A percentile compares a stretch with the other conserved stretches of the same genome.
phyloP scores from a whole-genome alignment of 2,888 invertebrate species.

The Acrobasis repandana region DNA sequence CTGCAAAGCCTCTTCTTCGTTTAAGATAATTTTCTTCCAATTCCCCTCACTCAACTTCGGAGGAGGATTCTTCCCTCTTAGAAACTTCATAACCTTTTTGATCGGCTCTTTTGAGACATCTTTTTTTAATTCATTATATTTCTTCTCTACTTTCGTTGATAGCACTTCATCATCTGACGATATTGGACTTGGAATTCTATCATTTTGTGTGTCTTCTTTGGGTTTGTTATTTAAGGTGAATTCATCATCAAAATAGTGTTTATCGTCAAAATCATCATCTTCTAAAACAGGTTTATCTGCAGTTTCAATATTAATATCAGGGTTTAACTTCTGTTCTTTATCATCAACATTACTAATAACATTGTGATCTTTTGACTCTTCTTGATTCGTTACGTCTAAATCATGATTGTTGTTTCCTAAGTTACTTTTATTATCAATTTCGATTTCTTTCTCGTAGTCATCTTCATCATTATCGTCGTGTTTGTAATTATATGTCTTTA shows the following conservation, averaged over 20 bases:
- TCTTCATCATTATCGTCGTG: conserved; percentile 11
- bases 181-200: conserved; percentile 15
- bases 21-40: conserved; percentile 60
- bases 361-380: not conserved
- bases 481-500: conserved; percentile 2
- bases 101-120: not conserved
- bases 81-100: conserved; percentile 26
- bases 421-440: not conserved
- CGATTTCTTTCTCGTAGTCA: conserved; percentile 23
- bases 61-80: conserved; percentile 29
- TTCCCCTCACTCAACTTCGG: conserved; percentile 36
- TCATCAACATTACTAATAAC: not conserved
- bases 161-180: conserved; percentile 33
- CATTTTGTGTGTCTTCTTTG: not conserved
- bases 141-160: not conserved
- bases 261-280: conserved; percentile 24
- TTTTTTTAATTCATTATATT: not conserved
- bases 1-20: conserved; percentile 63
- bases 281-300: conserved; percentile 22
- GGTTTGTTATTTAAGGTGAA: not conserved
- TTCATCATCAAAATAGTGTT: not conserved
- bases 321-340: not conserved
- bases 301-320: not conserved
- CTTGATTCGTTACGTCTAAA: not conserved
- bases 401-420: conserved; percentile 9